phyloP scores from a whole-genome alignment of 2,888 invertebrate genomes.

The Selenia dentaria region DNA sequence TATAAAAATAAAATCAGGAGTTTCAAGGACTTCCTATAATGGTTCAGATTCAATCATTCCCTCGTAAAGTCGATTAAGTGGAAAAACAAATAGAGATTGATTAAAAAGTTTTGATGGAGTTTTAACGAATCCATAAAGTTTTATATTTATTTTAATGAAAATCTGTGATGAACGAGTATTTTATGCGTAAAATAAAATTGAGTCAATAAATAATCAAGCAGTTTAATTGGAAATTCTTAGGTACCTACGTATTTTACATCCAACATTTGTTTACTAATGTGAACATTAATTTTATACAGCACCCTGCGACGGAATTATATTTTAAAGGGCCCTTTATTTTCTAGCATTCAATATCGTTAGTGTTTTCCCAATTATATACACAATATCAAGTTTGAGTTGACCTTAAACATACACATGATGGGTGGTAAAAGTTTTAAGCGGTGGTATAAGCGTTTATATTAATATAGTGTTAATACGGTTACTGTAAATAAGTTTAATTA shows the following conservation, averaged over 20 bases:
- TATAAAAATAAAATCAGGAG: constrained; percentile 29
- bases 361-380: constrained; percentile 51
- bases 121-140: constrained; percentile 33
- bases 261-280: no score
- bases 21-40: constrained; percentile 42
- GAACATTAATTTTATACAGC: no score
- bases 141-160: constrained; percentile 18
- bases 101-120: constrained; percentile 43
- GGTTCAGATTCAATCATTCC: constrained; percentile 45
- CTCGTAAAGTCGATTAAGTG: constrained; percentile 44
- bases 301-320: no score
- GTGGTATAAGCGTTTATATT: no score
- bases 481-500: no score
- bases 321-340: no score
- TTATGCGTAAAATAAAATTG: neutral
- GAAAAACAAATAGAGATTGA: constrained; percentile 50
- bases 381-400: constrained; percentile 56
- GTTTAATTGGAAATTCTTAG: constrained; percentile 4
- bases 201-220: no score
- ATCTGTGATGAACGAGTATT: neutral
- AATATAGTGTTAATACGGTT: no score
- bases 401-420: constrained; percentile 37
- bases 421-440: constrained; percentile 31
- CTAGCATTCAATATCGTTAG: no score
- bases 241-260: no score